Evolutionary conservation across 2,888 invertebrate genomes (phyloP).

Genomic region (Pollenia amentaria): DNA sequence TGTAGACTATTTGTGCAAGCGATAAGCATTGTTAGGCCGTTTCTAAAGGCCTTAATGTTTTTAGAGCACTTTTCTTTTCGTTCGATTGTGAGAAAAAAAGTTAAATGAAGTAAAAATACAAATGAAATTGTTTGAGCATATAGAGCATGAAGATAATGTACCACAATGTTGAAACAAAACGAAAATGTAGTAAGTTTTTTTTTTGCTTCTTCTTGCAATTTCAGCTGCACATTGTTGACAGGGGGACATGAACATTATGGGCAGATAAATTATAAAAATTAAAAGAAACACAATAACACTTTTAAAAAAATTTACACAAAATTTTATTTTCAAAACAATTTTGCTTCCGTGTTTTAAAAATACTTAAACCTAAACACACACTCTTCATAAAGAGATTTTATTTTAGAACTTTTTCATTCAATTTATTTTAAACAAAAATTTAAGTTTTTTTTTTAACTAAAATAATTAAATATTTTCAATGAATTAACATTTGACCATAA

Average conservation of each 20-base stretch:
- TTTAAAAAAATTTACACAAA: conserved; percentile 21
- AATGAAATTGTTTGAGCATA: conserved; percentile 68
- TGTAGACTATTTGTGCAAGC: no score
- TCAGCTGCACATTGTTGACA: conserved; percentile 68
- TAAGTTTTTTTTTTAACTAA: not conserved
- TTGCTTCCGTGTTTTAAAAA: conserved; percentile 70
- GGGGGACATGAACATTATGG: conserved; percentile 63
- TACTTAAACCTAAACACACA: conserved; percentile 15
- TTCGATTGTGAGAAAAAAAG: conserved; percentile 34
- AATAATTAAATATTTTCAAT: not conserved
- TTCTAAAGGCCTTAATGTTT: not conserved
- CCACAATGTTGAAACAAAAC: conserved; percentile 56
- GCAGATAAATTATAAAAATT: conserved; percentile 66
- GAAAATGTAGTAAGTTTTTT: conserved; percentile 17
- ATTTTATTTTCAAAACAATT: conserved; percentile 35
- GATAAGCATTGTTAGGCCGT: not conserved
- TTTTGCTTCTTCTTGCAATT: conserved; percentile 27
- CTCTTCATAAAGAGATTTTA: not conserved
- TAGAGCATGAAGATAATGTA: conserved; percentile 71
- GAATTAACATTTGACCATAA: conserved; percentile 51
- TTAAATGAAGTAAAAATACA: conserved; percentile 62
- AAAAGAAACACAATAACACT: conserved; percentile 20
- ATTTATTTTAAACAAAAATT: not conserved
- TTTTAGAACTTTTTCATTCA: not conserved
- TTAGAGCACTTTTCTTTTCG: conserved; percentile 56